phyloP scores from a whole-genome alignment of 1,140 invertebrate genomes.

The Camponotus floridanus region DNA sequence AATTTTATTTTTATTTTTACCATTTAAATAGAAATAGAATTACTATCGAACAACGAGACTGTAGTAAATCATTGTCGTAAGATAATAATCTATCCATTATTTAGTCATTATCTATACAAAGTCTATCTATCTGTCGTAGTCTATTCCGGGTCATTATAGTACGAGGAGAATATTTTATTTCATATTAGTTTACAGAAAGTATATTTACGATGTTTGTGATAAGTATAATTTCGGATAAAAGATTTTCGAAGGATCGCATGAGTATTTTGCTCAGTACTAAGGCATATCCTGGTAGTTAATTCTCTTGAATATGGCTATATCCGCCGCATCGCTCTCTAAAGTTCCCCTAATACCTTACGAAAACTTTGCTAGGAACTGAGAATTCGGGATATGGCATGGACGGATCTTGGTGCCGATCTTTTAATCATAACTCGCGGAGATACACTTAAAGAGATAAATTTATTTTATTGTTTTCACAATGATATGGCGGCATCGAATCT shows the following conservation, averaged over 20 bases:
- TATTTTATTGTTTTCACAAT: slow-evolving; percentile 77
- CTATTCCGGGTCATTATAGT: background rate
- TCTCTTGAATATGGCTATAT: slow-evolving; percentile 6
- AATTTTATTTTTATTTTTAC: background rate
- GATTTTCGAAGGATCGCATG: slow-evolving; percentile 32
- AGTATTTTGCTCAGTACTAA: background rate
- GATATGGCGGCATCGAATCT: slow-evolving; percentile 48
- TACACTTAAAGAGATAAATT: slow-evolving; percentile 72
- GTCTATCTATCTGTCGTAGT: background rate
- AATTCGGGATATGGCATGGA: slow-evolving; percentile 80
- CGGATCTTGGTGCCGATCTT: slow-evolving; percentile 73
- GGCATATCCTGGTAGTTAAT: slow-evolving; percentile 1
- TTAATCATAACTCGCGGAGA: slow-evolving; percentile 81
- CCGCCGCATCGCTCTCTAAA: background rate
- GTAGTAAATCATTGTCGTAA: too few relatives aligned
- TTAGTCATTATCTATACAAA: background rate
- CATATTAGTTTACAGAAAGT: slow-evolving; percentile 35
- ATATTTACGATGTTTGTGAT: slow-evolving; percentile 67
- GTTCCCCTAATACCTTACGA: background rate
- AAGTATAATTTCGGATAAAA: slow-evolving; percentile 52
- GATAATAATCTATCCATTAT: background rate
- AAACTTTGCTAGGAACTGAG: slow-evolving; percentile 62
- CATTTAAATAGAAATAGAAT: background rate
- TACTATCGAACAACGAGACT: background rate
- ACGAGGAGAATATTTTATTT: background rate